Conservation (phyloP, 2,113 vertebrate species). For the Polypterus bichir region DNA sequence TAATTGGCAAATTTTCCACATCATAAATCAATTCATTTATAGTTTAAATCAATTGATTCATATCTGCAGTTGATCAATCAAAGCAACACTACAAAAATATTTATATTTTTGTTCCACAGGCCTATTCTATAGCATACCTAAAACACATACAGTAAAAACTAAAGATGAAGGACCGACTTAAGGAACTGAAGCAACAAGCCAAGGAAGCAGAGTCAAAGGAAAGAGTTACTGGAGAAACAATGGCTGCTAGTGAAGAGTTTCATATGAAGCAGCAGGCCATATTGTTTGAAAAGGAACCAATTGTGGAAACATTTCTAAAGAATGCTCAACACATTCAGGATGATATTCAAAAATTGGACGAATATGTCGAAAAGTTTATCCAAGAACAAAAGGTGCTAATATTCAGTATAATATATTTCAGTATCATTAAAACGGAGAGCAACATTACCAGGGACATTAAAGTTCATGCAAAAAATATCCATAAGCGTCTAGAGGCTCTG, state of each 20-base stretch:
- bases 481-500: constrained; percentile 58
- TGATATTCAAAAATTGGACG: constrained; percentile 58
- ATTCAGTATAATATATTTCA: constrained; percentile 81
- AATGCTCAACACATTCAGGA: constrained; percentile 71
- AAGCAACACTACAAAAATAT: too few species aligned
- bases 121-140: too few species aligned
- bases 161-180: constrained; percentile 76
- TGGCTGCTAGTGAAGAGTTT: constrained; percentile 37
- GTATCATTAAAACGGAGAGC: constrained; percentile 82
- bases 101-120: too few species aligned
- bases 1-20: too few species aligned
- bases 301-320: constrained; percentile 65
- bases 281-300: constrained; percentile 74
- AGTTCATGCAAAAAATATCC: constrained; percentile 64
- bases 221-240: constrained; percentile 14
- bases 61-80: too few species aligned
- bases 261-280: constrained; percentile 62
- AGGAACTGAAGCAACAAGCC: constrained; percentile 64
- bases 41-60: too few species aligned
- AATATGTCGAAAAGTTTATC: constrained; percentile 64
- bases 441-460: constrained; percentile 71
- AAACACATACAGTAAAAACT: too few species aligned
- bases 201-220: constrained; percentile 45
- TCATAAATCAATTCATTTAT: too few species aligned
- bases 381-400: constrained; percentile 73